Evolutionary conservation across 2,888 invertebrate species (phyloP), one percentile per base, ranked within the genome.

Genomic region (Piscicola geometra): DNA sequence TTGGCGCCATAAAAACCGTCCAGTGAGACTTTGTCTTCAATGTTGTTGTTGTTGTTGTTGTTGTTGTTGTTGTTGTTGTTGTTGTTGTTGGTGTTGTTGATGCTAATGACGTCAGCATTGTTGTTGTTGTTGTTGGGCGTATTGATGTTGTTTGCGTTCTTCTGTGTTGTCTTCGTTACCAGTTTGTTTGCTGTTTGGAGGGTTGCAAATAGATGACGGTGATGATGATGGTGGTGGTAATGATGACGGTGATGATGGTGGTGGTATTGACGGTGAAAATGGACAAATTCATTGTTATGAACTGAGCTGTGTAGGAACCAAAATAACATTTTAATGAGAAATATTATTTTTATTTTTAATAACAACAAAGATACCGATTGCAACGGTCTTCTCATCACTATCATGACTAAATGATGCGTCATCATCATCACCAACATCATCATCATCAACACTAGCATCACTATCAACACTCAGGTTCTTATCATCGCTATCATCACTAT

Each of bases 1-100:
- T 32, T 67, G 67, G 2, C 35, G 9, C 3, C 35, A 32, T 32
- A 33, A 15, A 35, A 67, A 15, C 33, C 33, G 3, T 67, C 30
- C 28, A 67, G 30, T 12, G 35, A 67, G n/a, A 33, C 21, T 2
- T 35, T 32, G 2, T 67, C 28, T 3, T 32, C 33, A 15, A 28
- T 67, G 64, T 64, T 64, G 30, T 30, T 64, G 28, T 64, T 30
- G n/a, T 30, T 64, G 64, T 30, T 64, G 64, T 64, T 28, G 64
- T 28, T 64, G 9, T 28, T 64, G 21, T 30, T 30, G 64, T 30
- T 64, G 64, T 64, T 64, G 64, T 64, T n/a, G 3, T 41, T 41
- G 15, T 41, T 41, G 5, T 41, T 41, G 41, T 41, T 15, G 15
- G 9, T 15, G 15, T 41, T 41, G 41, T 9, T 5, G 41, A 9